Conservation (phyloP, 2,888 invertebrate genomes). For the Thymelicus sylvestris region DNA sequence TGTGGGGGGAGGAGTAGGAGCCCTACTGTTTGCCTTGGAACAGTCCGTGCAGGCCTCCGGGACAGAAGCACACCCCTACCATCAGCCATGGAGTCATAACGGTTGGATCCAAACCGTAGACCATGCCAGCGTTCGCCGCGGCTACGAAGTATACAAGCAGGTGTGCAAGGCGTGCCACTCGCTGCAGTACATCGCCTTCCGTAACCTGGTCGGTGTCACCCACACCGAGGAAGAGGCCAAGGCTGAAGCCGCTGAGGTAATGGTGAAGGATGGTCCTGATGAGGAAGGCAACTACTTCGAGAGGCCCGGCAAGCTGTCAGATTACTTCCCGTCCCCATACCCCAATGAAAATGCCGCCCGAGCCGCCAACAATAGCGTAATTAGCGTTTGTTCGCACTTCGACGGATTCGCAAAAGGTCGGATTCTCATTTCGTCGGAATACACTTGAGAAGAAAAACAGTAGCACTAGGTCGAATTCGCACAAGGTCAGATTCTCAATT, state of each 20-base stretch:
- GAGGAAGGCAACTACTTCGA: conserved; percentile 95
- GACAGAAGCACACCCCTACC: conserved; percentile 91
- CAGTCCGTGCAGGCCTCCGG: conserved; percentile 94
- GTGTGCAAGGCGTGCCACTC: conserved; percentile 99
- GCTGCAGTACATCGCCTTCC: conserved; percentile 95
- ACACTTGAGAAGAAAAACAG: too few species aligned
- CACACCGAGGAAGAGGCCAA: conserved; percentile 99
- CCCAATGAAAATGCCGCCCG: conserved; percentile 98
- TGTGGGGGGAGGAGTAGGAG: conserved; percentile 93
- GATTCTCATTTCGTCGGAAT: too few species aligned
- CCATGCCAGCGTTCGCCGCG: conserved; percentile 94
- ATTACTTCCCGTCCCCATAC: conserved; percentile 96
- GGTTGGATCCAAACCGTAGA: conserved; percentile 92
- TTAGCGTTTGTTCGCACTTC: too few species aligned
- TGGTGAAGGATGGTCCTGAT: conserved; percentile 94
- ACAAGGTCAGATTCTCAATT: too few species aligned
- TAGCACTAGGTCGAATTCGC: too few species aligned
- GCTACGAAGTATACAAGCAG: conserved; percentile 99
- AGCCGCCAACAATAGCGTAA: conserved; percentile 97
- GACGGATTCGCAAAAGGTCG: too few species aligned
- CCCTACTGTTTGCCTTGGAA: conserved; percentile 92
- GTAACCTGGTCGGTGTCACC: conserved; percentile 94
- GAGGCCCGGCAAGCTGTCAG: conserved; percentile 97
- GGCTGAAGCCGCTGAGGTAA: conserved; percentile 94
- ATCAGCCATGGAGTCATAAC: conserved; percentile 93